Evolutionary conservation across 1,140 invertebrate genomes (phyloP), one percentile per base, ranked within the genome.

Genomic region (Plodia interpunctella): DNA sequence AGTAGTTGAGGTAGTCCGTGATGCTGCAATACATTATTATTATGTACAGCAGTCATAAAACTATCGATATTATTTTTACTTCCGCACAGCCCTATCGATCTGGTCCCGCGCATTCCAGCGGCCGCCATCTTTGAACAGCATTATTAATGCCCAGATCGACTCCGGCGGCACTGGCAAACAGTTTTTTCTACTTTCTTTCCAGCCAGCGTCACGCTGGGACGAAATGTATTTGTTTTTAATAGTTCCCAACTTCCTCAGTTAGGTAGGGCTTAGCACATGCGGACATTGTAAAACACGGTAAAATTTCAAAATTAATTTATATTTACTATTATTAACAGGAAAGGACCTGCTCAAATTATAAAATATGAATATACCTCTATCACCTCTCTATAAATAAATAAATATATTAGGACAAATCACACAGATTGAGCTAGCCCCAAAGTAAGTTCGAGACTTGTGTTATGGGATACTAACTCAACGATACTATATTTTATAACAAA

Each of bases 41-140:
- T n/a, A n/a, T n/a, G n/a, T n/a, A n/a, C n/a, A 25, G 2, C 21
- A 32, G 11, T 32, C 30, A 32, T 6, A 32, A 55, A 55, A 10
- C 30, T 19, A 55, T 55, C 28, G 30, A 59, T 53, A 35, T 61
- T 59, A 58, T 55, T 70, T 64, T 68, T 69, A 66, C 60, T 68
- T 60, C 67, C 59, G 74, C 71, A 61, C 82, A 76, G 64, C 78
- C 68, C 80, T 78, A 78, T 35, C 50, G 70, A 68, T 70, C 73
- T 70, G 76, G 76, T 75, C 68, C 58, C 70, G 73, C 75, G 74
- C 85, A 83, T 83, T 83, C 83, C 81, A 66, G 57, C 58, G 30
- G 76, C 62, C 66, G 83, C 83, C 83, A 84, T 88, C 79, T 88
- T 88, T 76, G 79, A 81, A 79, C 74, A 83, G 79, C 81, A 87